Percentiles rank a stretch among this genome's conserved stretches.
These are phyloP conservation scores for Columbina picui DNA, from an alignment of 2,113 vertebrate genomes.

Conservation along the genomic window DNA sequence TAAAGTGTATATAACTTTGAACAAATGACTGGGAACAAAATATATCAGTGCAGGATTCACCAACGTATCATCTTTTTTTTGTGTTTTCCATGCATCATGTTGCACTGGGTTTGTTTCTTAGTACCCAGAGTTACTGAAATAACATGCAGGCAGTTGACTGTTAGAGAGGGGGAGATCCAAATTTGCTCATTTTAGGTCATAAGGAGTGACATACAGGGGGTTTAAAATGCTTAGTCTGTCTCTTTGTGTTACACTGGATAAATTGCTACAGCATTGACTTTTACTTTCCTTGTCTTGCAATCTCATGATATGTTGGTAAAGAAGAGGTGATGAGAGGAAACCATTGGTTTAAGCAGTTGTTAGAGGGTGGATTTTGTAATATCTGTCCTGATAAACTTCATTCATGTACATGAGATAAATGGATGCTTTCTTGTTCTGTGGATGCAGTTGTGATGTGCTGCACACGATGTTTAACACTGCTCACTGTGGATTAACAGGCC, in stretches of 20 bases:
- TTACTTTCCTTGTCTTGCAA: background rate
- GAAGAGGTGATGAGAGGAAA: background rate
- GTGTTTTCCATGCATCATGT: background rate
- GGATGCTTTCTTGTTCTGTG: background rate
- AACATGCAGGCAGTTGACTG: background rate
- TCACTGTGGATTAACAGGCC: background rate
- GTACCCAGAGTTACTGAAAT: background rate
- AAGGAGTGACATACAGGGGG: background rate
- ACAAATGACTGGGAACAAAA: background rate
- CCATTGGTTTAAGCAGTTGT: background rate
- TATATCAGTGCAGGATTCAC: background rate
- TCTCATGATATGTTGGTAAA: accelerated
- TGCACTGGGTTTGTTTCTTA: background rate
- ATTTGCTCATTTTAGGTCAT: background rate
- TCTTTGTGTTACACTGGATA: background rate
- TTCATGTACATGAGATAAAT: background rate
- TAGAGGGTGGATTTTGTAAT: background rate
- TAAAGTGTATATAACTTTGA: background rate
- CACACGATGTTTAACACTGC: background rate
- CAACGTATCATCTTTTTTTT: background rate
- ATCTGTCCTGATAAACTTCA: background rate
- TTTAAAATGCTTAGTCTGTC: background rate
- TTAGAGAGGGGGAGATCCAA: background rate
- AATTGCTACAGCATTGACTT: background rate
- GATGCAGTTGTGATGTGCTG: background rate